Evolutionary conservation across 2,888 invertebrate species (phyloP).

Genomic region (Megalurothrips usitatus): DNA sequence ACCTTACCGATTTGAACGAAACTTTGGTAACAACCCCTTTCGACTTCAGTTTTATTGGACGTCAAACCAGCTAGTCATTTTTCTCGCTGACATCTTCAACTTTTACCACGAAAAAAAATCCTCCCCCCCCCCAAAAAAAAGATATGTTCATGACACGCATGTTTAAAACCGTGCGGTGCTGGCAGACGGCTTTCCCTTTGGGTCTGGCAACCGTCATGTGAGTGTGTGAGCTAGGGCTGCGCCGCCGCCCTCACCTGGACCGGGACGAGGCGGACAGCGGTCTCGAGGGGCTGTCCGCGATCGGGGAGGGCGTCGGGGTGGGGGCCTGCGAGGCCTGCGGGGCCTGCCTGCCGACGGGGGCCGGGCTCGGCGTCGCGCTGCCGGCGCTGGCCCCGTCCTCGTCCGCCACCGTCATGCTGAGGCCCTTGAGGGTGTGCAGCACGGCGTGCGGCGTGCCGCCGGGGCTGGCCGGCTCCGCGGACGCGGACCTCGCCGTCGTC

Average conservation of each 20-base stretch:
- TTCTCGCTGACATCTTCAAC: no score
- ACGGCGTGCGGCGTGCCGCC: neutral
- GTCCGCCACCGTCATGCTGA: slow-evolving; percentile 1
- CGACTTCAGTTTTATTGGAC: no score
- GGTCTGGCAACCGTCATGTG: no score
- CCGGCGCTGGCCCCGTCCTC: neutral
- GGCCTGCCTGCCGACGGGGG: neutral
- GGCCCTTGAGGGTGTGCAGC: slow-evolving; percentile 11
- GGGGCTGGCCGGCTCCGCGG: neutral
- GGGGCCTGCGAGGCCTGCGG: neutral
- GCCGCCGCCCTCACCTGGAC: neutral
- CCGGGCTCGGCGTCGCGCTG: neutral
- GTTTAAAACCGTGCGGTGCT: no score
- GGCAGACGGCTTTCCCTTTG: no score
- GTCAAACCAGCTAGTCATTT: no score
- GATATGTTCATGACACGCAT: no score
- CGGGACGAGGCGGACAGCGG: neutral
- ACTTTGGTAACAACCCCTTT: no score
- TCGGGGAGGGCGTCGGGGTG: neutral
- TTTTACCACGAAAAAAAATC: no score
- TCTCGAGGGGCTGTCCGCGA: neutral
- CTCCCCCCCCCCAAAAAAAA: no score
- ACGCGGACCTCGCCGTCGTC: neutral
- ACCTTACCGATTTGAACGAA: no score
- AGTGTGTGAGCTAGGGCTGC: neutral